Evolutionary conservation across 2,888 invertebrate genomes (phyloP).

Genomic region (Torymus aiolomorphi): DNA sequence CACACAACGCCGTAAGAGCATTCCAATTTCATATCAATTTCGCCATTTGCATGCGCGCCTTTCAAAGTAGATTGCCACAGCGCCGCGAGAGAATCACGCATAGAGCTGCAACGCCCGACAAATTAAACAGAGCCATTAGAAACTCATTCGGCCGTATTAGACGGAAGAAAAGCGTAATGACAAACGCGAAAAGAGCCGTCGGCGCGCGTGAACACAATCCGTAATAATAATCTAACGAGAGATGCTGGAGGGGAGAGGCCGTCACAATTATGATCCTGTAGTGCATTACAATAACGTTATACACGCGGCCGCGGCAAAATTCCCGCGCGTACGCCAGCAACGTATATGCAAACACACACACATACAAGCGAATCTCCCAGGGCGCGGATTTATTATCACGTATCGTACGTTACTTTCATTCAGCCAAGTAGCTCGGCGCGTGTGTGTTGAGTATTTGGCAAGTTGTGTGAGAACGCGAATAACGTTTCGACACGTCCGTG

Average conservation of each 20-base stretch:
- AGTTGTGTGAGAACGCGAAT: conserved; percentile 36
- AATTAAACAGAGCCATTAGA: conserved; percentile 22
- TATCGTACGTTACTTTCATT: background rate
- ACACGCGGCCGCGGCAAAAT: background rate
- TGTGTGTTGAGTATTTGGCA: conserved; percentile 15
- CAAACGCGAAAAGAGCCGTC: conserved; percentile 1
- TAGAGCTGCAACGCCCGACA: too few relatives aligned
- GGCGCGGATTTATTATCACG: conserved; percentile 37
- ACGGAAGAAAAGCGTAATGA: background rate
- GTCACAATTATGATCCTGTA: conserved; percentile 9
- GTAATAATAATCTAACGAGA: conserved; percentile 8
- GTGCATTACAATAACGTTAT: background rate
- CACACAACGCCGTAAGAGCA: too few relatives aligned
- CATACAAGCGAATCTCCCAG: conserved; percentile 9
- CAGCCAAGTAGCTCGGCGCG: background rate
- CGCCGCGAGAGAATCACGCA: too few relatives aligned
- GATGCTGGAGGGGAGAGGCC: too few relatives aligned
- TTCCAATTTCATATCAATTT: too few relatives aligned
- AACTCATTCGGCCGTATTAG: background rate
- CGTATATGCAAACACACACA: background rate
- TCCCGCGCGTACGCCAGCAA: background rate
- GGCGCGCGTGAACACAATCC: background rate
- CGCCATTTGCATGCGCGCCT: too few relatives aligned
- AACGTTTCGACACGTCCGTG: conserved; percentile 44
- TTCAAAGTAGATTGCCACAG: too few relatives aligned